phyloP scores from a whole-genome alignment of 2,888 invertebrate species.

The Portevinia maculata region DNA sequence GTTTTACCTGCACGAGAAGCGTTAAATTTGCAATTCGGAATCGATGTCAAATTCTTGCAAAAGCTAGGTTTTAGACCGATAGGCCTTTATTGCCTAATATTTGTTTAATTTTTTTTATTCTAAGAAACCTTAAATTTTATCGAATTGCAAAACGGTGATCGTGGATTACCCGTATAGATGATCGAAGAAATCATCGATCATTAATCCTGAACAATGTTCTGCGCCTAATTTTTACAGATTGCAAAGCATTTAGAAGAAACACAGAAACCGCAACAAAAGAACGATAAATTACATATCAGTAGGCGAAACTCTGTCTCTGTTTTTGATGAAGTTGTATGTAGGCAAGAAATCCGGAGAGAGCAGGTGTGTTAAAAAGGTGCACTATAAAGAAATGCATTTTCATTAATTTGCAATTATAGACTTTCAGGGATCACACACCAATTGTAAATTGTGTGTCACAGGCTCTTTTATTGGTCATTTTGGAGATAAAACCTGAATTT shows the following conservation, averaged over 20 bases:
- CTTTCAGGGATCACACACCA: constrained; percentile 76
- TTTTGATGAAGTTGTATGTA: constrained; percentile 79
- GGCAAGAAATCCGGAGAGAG: constrained; percentile 74
- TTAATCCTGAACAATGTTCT: no score
- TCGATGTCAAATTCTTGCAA: no score
- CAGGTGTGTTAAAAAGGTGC: constrained; percentile 5
- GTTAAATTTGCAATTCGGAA: no score
- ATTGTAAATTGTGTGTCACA: constrained; percentile 79
- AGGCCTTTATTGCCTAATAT: no score
- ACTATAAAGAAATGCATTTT: background rate
- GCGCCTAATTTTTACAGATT: constrained; percentile 29
- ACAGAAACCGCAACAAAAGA: background rate
- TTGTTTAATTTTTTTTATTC: no score
- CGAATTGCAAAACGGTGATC: no score
- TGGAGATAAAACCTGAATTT: constrained; percentile 76
- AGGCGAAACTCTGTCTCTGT: constrained; percentile 80
- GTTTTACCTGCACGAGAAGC: no score
- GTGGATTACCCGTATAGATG: no score
- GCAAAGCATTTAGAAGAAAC: constrained; percentile 33
- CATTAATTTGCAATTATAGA: constrained; percentile 48
- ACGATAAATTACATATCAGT: constrained; percentile 50
- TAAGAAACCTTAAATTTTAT: no score
- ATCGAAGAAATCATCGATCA: no score
- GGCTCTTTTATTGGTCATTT: constrained; percentile 78
- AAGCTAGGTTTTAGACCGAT: no score